Conservation (phyloP, 2,113 vertebrate species). For the Rallus limicola region DNA sequence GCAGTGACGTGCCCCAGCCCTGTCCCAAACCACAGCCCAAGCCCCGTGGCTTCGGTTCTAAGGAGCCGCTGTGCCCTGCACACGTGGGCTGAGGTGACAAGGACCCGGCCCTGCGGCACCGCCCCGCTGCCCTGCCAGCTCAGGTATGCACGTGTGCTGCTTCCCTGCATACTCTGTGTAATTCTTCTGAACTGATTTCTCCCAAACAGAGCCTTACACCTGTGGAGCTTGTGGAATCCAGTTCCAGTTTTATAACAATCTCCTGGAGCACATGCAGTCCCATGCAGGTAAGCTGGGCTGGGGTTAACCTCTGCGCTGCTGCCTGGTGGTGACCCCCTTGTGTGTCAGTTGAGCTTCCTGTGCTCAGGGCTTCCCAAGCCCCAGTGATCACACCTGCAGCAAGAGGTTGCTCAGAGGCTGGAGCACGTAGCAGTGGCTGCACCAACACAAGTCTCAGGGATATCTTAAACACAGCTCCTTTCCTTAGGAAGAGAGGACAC, state of each 20-base stretch:
- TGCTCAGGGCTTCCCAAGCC: slow-evolving; percentile 29
- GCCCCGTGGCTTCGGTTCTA: not conserved
- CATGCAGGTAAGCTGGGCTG: slow-evolving; percentile 88
- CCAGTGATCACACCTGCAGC: not conserved
- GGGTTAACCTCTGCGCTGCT: slow-evolving; percentile 26
- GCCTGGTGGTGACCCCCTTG: slow-evolving; percentile 11
- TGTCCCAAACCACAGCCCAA: not conserved
- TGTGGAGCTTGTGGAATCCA: slow-evolving; percentile 99
- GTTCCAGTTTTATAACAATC: slow-evolving; percentile 99
- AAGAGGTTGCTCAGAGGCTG: not conserved
- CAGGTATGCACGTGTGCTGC: slow-evolving; percentile 56
- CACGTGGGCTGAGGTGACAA: not conserved
- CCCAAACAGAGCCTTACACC: slow-evolving; percentile 94
- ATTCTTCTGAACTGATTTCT: slow-evolving; percentile 73
- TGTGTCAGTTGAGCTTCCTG: slow-evolving; percentile 1
- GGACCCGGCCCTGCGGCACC: not conserved
- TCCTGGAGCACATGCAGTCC: slow-evolving; percentile 99
- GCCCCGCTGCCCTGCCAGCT: not conserved
- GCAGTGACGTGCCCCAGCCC: not conserved
- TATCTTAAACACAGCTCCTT: not conserved
- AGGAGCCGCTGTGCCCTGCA: not conserved
- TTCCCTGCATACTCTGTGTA: slow-evolving; percentile 38
- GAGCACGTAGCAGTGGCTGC: not conserved
- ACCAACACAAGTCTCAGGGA: not conserved
- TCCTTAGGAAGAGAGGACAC: not conserved